Conservation (phyloP, 2,888 invertebrate genomes). For the Heliconius cydno region DNA sequence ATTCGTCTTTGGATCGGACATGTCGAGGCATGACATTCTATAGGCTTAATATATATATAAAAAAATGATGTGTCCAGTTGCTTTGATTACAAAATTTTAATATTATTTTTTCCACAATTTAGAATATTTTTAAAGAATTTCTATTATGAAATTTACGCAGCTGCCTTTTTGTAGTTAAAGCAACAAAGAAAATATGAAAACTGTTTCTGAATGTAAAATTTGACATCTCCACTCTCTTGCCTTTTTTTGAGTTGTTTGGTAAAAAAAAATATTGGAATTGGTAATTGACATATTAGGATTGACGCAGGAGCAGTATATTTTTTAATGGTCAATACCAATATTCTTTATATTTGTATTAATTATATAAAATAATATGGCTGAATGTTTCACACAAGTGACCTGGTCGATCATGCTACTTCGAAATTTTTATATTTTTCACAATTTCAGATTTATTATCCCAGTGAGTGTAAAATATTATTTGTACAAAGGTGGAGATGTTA, state of each 20-base stretch:
- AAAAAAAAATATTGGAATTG: no score
- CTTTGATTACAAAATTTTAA: slow-evolving; percentile 9
- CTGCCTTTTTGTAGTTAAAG: slow-evolving; percentile 16
- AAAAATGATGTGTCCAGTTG: background rate
- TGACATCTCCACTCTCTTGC: background rate
- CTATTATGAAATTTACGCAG: background rate
- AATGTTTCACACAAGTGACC: no score
- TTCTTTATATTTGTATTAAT: background rate
- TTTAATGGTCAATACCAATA: background rate
- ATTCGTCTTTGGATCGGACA: background rate
- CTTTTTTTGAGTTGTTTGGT: background rate
- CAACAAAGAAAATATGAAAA: background rate
- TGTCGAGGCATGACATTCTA: background rate
- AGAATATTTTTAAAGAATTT: background rate
- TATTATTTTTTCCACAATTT: background rate
- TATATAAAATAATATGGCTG: background rate
- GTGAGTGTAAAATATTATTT: background rate
- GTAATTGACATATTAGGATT: no score
- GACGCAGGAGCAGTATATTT: background rate
- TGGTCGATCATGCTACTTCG: background rate
- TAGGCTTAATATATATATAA: slow-evolving; percentile 19
- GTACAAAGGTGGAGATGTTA: slow-evolving; percentile 16
- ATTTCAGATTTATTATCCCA: background rate
- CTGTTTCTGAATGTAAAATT: background rate
- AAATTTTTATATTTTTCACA: background rate